These are phyloP conservation scores for Riptortus pedestris DNA, from an alignment of 1,140 invertebrate species.

Conservation along the genomic window DNA sequence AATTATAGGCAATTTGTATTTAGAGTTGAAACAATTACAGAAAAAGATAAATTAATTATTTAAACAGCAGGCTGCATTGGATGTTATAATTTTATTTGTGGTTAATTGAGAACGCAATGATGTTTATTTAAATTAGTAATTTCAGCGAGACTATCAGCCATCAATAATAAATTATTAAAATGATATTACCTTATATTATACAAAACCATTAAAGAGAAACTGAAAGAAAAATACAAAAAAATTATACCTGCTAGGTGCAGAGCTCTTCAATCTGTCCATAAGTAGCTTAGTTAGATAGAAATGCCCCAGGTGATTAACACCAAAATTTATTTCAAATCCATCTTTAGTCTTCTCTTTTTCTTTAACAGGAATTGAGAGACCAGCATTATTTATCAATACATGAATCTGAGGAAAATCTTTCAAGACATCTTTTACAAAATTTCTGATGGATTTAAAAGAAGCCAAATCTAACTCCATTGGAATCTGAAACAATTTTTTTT, in stretches of 20 bases:
- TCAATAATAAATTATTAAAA: too few relatives aligned
- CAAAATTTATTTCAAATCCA: slow-evolving; percentile 74
- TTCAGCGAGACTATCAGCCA: too few relatives aligned
- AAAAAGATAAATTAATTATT: too few relatives aligned
- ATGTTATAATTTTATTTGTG: too few relatives aligned
- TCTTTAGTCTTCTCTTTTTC: slow-evolving; percentile 53
- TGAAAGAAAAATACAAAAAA: neutral
- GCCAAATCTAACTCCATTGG: slow-evolving; percentile 60
- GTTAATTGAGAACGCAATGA: too few relatives aligned
- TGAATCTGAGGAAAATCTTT: slow-evolving; percentile 51
- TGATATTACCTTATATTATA: too few relatives aligned
- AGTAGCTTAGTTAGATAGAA: slow-evolving; percentile 75
- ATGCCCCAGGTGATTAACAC: slow-evolving; percentile 69
- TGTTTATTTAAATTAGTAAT: too few relatives aligned
- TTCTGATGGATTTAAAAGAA: slow-evolving; percentile 56
- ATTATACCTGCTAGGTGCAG: slow-evolving; percentile 46
- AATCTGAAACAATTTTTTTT: slow-evolving; percentile 47
- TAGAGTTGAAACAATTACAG: too few relatives aligned
- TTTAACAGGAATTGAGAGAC: slow-evolving; percentile 43
- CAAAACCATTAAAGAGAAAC: too few relatives aligned
- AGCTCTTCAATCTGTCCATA: slow-evolving; percentile 51
- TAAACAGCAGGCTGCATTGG: too few relatives aligned
- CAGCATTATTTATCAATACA: slow-evolving; percentile 69
- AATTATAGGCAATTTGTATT: too few relatives aligned
- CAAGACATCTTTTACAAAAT: slow-evolving; percentile 54